A percentile compares a stretch with the other conserved stretches of the same genome.
Conservation (phyloP, 2,113 vertebrate species). For the Fukomys damarensis region DNA sequence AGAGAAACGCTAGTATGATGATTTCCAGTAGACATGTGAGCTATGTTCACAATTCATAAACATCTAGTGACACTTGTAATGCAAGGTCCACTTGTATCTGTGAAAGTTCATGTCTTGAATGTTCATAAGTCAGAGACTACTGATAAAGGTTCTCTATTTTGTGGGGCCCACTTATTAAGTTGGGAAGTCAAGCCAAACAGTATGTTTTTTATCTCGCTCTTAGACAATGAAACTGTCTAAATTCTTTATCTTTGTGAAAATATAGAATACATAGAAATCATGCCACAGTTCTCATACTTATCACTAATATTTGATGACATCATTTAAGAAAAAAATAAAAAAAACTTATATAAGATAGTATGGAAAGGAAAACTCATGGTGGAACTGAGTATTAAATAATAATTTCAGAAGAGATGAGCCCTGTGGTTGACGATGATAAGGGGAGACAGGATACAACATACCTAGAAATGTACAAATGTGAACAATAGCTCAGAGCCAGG, state of each 20-base stretch:
- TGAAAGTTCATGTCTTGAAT: neutral
- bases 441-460: neutral
- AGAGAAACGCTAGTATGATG: neutral
- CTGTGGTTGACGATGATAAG: neutral
- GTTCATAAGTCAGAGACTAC: neutral
- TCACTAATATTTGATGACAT: neutral
- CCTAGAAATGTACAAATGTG: neutral
- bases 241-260: neutral
- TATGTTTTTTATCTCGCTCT: neutral
- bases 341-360: neutral
- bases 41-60: neutral
- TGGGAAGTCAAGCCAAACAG: neutral
- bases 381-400: neutral
- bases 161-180: neutral
- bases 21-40: neutral
- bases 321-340: neutral
- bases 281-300: neutral
- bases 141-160: neutral
- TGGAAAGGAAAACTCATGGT: neutral
- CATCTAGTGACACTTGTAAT: neutral
- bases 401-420: neutral
- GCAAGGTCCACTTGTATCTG: neutral
- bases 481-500: neutral
- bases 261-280: neutral
- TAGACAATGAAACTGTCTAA: neutral